A percentile compares a stretch with the other conserved stretches of the same genome.
Evolutionary conservation across 1,140 invertebrate genomes (phyloP).

Genomic region (Plutomurus gul): DNA sequence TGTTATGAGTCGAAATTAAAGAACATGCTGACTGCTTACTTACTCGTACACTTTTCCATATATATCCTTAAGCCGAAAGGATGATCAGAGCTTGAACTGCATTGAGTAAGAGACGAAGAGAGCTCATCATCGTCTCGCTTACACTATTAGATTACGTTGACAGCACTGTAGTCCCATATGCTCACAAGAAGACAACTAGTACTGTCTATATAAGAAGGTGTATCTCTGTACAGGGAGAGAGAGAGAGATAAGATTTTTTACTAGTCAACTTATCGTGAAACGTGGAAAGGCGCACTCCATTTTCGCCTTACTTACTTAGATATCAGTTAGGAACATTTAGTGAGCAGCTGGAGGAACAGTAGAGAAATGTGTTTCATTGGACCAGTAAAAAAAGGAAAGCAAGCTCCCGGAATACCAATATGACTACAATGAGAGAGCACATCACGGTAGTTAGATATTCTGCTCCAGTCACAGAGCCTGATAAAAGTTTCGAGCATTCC

Average conservation of each 20-base stretch:
- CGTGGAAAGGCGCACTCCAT: neutral
- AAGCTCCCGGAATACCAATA: neutral
- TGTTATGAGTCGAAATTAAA: conserved; percentile 21
- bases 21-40: neutral
- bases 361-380: no score
- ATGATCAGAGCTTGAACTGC: no score
- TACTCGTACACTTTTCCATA: neutral
- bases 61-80: neutral
- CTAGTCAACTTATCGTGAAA: no score
- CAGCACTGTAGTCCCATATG: no score
- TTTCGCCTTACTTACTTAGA: neutral
- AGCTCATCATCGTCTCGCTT: no score
- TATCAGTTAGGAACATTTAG: conserved; percentile 14
- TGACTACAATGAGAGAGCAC: neutral
- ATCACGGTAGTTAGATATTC: neutral
- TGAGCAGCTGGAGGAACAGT: neutral
- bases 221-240: no score
- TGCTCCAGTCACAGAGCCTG: neutral
- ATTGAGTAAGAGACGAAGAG: no score
- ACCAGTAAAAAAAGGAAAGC: neutral
- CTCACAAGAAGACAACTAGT: no score
- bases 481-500: neutral
- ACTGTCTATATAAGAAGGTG: no score
- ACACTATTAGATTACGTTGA: no score
- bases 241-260: no score